Base-by-base conservation (phyloP, 2,113 vertebrate species). In the Pachypanchax playfairii region DNA sequence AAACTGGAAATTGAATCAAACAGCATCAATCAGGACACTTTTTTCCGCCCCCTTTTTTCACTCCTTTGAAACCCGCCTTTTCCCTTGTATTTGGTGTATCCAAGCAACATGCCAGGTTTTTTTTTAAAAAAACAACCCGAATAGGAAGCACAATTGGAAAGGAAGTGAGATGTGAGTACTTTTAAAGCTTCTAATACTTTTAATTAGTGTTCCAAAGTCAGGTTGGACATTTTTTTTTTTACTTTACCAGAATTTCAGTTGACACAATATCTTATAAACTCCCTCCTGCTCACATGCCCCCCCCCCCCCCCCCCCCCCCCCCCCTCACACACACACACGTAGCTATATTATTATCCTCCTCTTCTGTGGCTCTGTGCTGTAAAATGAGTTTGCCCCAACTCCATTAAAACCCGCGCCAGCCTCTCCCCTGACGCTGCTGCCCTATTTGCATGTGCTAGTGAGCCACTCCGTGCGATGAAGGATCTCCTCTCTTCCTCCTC, bases 381-480 rank as follows among this genome's bases (percentile, higher is more conserved):
- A 96, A 96, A 96, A 96, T 95, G 94, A 98, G 91, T 96, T 97
- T 96, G 96, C 95, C 94, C 93, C 95, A 95, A 96, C 94, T 96
- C 95, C 95, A 98, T 99, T 99, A 98, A 97, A 98, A 96, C 95
- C 94, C 92, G 93, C 94, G 92, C 94, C 95, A 92, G 90, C 92
- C 90, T 91, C 87, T 96, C 95, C 96, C 95, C 89, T 90, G 95
- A 91, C 90, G 49, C 93, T 89, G 91, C 91, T 93, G 83, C 77
- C 67, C 80, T 94, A 98, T 98, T 97, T 97, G 95, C 96, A 98
- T 97, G 93, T 94, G 94, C 93, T 93, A 94, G 94, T 92, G 91
- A 94, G 94, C 93, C 94, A 93, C 93, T 94, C 93, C 93, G 90
- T 89, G 88, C 93, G 93, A 95, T 92, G 92, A 92, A 94, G 93